Percentiles rank a stretch among this genome's conserved stretches.
phyloP scores from a whole-genome alignment of 2,888 invertebrate species.

The Ryuthela nishihirai region DNA sequence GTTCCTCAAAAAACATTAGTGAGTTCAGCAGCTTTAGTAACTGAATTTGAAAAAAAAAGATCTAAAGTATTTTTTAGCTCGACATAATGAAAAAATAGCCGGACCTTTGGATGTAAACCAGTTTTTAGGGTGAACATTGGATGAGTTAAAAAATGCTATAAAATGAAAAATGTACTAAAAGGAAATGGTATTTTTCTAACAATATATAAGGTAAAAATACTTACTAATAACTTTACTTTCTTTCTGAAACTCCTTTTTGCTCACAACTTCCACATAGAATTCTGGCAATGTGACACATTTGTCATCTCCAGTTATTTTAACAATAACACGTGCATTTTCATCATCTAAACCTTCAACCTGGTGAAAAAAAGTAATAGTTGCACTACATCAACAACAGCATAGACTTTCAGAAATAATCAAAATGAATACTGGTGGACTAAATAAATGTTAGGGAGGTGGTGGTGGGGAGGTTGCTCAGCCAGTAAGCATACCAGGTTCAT shows the following conservation, averaged over 20 bases:
- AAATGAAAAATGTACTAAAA: too few species aligned
- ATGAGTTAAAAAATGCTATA: too few species aligned
- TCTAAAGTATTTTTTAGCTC: too few species aligned
- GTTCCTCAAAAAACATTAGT: too few species aligned
- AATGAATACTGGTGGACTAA: neutral
- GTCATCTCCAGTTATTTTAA: constrained; percentile 65
- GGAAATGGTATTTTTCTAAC: constrained; percentile 12
- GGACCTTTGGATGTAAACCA: too few species aligned
- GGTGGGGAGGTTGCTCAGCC: too few species aligned
- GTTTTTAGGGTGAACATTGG: too few species aligned
- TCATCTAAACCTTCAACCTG: constrained; percentile 77
- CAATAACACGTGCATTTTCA: constrained; percentile 70
- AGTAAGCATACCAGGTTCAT: too few species aligned
- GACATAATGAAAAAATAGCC: too few species aligned
- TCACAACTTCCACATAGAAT: constrained; percentile 70
- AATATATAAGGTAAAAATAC: constrained; percentile 49
- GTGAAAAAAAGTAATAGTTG: constrained; percentile 3
- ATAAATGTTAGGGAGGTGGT: too few species aligned
- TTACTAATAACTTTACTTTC: constrained; percentile 84
- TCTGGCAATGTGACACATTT: constrained; percentile 69
- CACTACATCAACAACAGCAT: neutral
- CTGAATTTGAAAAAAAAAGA: too few species aligned
- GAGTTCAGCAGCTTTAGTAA: too few species aligned
- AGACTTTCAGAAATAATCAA: neutral
- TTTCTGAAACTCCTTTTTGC: constrained; percentile 72